Evolutionary conservation across 2,888 invertebrate genomes (phyloP), one percentile per base, ranked within the genome.

Genomic region (Tenthredo scrophulariae): DNA sequence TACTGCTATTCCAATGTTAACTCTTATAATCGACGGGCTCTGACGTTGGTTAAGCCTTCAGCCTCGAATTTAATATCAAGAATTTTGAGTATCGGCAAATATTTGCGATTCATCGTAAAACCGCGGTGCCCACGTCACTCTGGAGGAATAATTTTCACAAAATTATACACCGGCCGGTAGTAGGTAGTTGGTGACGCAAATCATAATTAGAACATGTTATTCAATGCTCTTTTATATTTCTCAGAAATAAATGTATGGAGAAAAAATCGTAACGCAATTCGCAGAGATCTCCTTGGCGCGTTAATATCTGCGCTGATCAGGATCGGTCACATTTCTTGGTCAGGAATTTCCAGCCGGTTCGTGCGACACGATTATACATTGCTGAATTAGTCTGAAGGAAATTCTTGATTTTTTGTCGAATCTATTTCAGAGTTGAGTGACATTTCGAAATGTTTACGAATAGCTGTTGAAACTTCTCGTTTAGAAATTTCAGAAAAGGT

Each of bases 1-100:
- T 67, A 82, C 79, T 22, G 37, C 58, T 33, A 80, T 80, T 80
- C 62, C 58, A 37, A 80, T 80, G 80, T 37, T 80, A 4, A 62
- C 58, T 77, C 54, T 40, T 40, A 37, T 26, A 62, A 62, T 62
- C 80, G 22, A 37, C 33, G 62, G 62, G 22, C n/a, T 29, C 75
- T 13, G 29, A 46, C 50, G 46, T 74, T 15, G 43, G 72, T 43
- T 43, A 22, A 37, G 13, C 43, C 37, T 79, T 58, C 1, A 58
- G 37, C 62, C 37, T 40, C 5, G 79, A 80, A 80, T 58, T n/a
- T 10, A 37, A 37, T 5, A 40, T 67, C 67, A 67, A 33, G 67
- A 26, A 33, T 67, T 67, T 67, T 33, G 67, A 26, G 67, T 67
- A 33, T 67, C 67, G 67, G 33, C 15, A 67, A 67, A 54, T 77